Base-by-base conservation (phyloP, 2,888 invertebrate species). In the Andrena haemorrhoa region DNA sequence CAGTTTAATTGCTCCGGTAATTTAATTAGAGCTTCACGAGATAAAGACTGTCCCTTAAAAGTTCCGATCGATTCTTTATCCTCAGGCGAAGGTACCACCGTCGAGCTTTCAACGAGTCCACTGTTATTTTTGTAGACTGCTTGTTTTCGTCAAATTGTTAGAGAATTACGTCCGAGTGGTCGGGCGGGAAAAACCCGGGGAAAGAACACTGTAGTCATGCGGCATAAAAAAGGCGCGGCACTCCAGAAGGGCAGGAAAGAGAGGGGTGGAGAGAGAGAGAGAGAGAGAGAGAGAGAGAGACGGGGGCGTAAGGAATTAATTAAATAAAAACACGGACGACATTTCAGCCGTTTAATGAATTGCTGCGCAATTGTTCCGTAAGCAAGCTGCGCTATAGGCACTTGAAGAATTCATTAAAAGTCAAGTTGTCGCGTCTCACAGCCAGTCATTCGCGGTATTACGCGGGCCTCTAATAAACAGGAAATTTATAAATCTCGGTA, bases 401-500 rank as follows among this genome's bases (percentile, higher is more conserved):
- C 73, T 80, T 81, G 66, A 81, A 73, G 66, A 81, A 81, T 80
- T 81, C 80, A 81, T 80, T 73, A 81, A 80, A 72, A 61, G 82
- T 63, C 29, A 16, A 66, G 47, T 60, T 35, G 41, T 66, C 33
- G 20, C 47, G 81, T 60, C 71, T 66, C 35, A 23, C 5, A 3
- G 26, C 35, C 20, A 64, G 49, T 66, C 47, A 61, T 80, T 80
- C 47, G 56, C 29, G 20, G 61, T 35, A 81, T 53, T 72, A 56
- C 66, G 20, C 20, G 12, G 0, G 41, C 5, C 58, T 12, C 61
- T 61, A 56, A 81, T 72, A 80, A 79, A 79, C 71, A 58, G 35
- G 26, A 58, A 79, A 65, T 79, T 70, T 79, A 80, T 60, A 81
- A 80, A 66, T 72, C 41, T 29, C 20, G n/a, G 60, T 65, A 51